Evolutionary conservation across 2,113 vertebrate species (phyloP).

Genomic region (Dipodomys ordii): DNA sequence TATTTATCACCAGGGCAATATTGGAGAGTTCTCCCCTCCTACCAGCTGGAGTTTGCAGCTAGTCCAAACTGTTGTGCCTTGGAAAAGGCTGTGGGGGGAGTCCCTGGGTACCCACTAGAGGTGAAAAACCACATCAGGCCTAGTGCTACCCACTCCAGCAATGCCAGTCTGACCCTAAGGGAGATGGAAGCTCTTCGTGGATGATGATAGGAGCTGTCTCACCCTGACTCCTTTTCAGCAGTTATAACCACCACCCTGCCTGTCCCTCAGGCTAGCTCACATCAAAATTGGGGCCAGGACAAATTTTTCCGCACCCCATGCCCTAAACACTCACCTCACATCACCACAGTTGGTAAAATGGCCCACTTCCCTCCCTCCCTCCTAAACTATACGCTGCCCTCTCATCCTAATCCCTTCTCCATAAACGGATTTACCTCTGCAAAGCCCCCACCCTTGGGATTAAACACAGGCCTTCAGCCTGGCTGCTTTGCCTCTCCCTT

Average conservation of each 20-base stretch:
- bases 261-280: fast-evolving
- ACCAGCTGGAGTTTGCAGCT: background rate
- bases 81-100: background rate
- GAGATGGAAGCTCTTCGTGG: no score
- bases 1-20: constrained; percentile 64
- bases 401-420: constrained; percentile 59
- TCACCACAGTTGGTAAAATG: fast-evolving
- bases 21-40: background rate
- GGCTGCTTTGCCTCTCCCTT: background rate
- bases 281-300: background rate
- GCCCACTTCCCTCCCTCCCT: background rate
- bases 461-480: constrained; percentile 1
- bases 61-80: background rate
- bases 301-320: background rate
- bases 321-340: background rate
- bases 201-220: background rate
- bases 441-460: constrained; percentile 33
- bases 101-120: background rate
- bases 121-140: no score
- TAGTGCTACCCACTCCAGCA: background rate
- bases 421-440: constrained; percentile 73
- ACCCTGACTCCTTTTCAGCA: background rate
- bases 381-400: background rate
- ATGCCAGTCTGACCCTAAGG: no score
- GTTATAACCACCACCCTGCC: no score